Percentiles rank a stretch among this genome's conserved stretches.
These are phyloP conservation scores for Erethizon dorsatum DNA, from an alignment of 2,797 vertebrate species.

Conservation along the genomic window DNA sequence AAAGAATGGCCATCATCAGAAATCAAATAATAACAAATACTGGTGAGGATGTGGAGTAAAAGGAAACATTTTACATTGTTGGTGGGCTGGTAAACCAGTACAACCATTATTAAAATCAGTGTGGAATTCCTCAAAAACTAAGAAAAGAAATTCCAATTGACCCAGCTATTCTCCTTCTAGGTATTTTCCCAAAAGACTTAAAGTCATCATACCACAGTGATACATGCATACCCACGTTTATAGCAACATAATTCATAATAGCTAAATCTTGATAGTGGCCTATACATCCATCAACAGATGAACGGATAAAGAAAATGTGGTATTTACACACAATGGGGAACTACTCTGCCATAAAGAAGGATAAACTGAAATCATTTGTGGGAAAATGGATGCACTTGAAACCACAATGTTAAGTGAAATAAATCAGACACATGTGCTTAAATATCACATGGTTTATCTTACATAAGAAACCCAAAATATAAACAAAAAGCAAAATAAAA, in stretches of 20 bases:
- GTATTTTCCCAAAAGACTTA: neutral
- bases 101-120: neutral
- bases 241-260: neutral
- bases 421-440: neutral
- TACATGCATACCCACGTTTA: neutral
- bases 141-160: neutral
- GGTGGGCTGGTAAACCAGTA: neutral
- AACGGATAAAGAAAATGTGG: neutral
- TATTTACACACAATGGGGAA: neutral
- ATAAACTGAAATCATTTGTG: neutral
- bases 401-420: neutral
- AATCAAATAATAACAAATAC: neutral
- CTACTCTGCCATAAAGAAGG: neutral
- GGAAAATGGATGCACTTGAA: neutral
- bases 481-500: neutral
- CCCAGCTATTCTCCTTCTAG: neutral
- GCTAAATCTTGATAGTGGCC: neutral
- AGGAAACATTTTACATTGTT: neutral
- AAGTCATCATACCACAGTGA: neutral
- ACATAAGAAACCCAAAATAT: neutral
- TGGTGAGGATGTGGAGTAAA: neutral
- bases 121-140: neutral
- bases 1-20: neutral
- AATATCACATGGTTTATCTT: neutral
- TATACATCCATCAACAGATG: neutral